Percentiles rank a stretch among this genome's conserved stretches.
Conservation (phyloP, 2,113 vertebrate species). For the Eretmodus cyanostictus region DNA sequence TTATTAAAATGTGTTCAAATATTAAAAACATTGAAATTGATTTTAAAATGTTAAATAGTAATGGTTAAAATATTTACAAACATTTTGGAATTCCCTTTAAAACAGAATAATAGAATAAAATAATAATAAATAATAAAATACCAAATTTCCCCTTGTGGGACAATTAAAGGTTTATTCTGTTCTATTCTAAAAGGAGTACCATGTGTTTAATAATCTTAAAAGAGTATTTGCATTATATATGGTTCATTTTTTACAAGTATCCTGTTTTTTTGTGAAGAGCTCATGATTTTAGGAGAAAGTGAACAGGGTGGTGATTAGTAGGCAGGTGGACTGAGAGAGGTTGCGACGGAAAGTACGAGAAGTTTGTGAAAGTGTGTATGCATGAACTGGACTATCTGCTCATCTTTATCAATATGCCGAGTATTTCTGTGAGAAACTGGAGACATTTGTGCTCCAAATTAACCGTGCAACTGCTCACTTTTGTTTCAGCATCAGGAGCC, state of each 20-base stretch:
- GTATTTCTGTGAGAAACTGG: not conserved
- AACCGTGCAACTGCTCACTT: not conserved
- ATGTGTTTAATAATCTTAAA: not conserved
- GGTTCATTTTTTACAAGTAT: not conserved
- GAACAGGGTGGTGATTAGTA: not conserved
- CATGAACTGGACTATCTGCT: not conserved
- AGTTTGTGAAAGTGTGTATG: not conserved
- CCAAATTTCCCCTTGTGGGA: not conserved
- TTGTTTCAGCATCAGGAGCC: not conserved
- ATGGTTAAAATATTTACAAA: not conserved
- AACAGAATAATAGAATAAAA: not conserved
- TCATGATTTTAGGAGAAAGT: not conserved
- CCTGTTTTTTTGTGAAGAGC: not conserved
- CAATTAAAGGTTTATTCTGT: not conserved
- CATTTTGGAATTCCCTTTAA: not conserved
- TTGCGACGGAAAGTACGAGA: rapidly evolving
- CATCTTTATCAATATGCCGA: rapidly evolving
- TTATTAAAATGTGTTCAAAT: not conserved
- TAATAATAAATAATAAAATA: not conserved
- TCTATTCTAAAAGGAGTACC: not conserved
- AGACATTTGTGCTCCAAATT: not conserved
- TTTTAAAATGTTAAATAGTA: not conserved
- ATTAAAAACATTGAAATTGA: not conserved
- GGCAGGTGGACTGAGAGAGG: not conserved
- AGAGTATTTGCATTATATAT: not conserved